These are phyloP conservation scores for Eleginops maclovinus DNA, from an alignment of 2,113 vertebrate genomes.

Conservation along the genomic window DNA sequence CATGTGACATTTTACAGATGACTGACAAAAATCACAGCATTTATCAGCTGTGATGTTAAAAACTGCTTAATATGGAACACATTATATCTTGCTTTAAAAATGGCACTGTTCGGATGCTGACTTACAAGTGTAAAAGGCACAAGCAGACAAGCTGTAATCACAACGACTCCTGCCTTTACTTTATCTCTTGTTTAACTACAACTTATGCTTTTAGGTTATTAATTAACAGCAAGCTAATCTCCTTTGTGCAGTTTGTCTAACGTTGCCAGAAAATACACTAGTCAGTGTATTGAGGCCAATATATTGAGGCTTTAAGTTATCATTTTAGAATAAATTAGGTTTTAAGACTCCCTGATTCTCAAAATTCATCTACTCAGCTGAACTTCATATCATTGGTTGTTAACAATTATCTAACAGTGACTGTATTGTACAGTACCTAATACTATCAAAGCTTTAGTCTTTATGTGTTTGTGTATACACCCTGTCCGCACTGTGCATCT, in stretches of 20 bases:
- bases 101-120: background rate
- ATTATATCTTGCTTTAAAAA: background rate
- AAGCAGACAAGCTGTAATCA: background rate
- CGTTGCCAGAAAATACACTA: slow-evolving; percentile 41
- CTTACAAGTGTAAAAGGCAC: background rate
- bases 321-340: slow-evolving; percentile 17
- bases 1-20: background rate
- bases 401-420: background rate
- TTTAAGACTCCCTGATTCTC: background rate
- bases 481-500: no score
- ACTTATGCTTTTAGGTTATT: slow-evolving; percentile 29
- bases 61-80: background rate
- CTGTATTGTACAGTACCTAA: background rate
- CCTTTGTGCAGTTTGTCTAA: slow-evolving; percentile 19
- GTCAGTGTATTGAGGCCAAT: slow-evolving; percentile 14
- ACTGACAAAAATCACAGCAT: background rate
- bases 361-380: slow-evolving; percentile 2
- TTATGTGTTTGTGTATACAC: background rate
- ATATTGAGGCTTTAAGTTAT: slow-evolving; percentile 25
- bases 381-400: background rate
- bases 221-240: slow-evolving; percentile 39
- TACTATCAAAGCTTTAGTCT: background rate
- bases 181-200: slow-evolving; percentile 25
- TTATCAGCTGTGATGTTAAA: background rate
- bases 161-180: background rate